Evolutionary conservation across 2,888 invertebrate species (phyloP), one percentile per base, ranked within the genome.

Genomic region (Anthrax anthrax): DNA sequence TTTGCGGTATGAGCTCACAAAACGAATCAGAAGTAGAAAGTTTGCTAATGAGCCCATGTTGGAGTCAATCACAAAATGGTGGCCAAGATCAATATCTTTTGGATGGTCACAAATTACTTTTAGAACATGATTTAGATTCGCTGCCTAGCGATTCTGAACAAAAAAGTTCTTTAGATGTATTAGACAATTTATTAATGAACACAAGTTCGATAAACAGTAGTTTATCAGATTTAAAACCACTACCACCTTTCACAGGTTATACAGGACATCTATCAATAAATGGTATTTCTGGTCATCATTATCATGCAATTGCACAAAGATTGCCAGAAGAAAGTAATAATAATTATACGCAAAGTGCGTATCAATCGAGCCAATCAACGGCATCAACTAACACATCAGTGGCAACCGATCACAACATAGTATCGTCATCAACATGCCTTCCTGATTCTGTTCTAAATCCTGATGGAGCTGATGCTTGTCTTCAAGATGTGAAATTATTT

Each of bases 161-260:
- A 60, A 65, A 66, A 53, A 52, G 52, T 18, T 72, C 74, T 1
- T 66, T 76, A 58, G 85, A 86, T 60, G 80, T 80, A 23, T 75
- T 86, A 59, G 84, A 86, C 66, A 81, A 76, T 54, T 62, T 80
- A 44, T 65, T 80, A 19, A 58, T 79, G 48, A 71, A 69, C 46
- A 66, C 72, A 12, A 64, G 77, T 18, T 76, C 78, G 38, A 61
- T 72, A 4, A 71, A 71, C 48, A 71, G 73, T 8, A 70, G 70
- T 55, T 72, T 88, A 51, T 85, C 88, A 34, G 90, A 90, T 60
- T 72, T 89, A 52, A 90, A 89, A 62, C 83, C 84, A 1, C 71
- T 90, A 55, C 89, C 89, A 5, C 89, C 90, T 6, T 88, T 89
- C 65, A 84, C 86, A 39, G 84, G 83, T 27, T 87, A 87, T 68